These are phyloP conservation scores for Pipistrellus pygmaeus DNA, from an alignment of 2,797 vertebrate species.

Conservation along the genomic window DNA sequence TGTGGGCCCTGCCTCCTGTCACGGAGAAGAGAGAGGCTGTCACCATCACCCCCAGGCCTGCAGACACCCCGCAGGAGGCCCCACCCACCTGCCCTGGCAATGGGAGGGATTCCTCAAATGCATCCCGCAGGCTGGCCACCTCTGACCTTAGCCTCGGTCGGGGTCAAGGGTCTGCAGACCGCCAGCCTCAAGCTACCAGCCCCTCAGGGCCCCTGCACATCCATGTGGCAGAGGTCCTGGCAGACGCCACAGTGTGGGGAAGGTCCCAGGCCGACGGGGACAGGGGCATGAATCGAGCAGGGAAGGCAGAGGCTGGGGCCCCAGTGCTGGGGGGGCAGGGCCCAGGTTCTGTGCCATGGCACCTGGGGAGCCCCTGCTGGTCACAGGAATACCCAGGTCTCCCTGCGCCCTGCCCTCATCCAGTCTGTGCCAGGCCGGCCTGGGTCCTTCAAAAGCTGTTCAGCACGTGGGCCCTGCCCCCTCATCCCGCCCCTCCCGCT, in stretches of 20 bases:
- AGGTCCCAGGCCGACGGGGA: not conserved
- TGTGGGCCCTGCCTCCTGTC: constrained; percentile 57
- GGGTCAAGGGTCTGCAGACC: not conserved
- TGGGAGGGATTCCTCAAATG: not conserved
- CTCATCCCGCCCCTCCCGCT: not conserved
- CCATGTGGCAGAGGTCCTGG: accelerated
- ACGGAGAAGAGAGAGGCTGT: constrained; percentile 46
- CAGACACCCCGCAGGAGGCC: not conserved
- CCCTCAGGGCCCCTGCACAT: not conserved
- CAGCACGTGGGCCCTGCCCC: not conserved
- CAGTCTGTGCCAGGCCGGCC: not conserved
- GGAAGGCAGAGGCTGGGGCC: not conserved
- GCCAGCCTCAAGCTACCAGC: not conserved
- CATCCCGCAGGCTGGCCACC: not conserved
- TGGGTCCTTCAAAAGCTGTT: too few relatives aligned
- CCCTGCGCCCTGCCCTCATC: not conserved
- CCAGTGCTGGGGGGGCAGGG: not conserved
- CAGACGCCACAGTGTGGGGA: too few relatives aligned
- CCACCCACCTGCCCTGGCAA: not conserved
- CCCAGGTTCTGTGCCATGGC: not conserved
- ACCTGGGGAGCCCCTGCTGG: accelerated
- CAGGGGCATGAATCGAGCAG: not conserved
- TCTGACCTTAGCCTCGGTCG: not conserved
- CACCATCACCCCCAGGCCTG: not conserved
- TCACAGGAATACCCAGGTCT: not conserved